phyloP scores from a whole-genome alignment of 2,113 vertebrate species.

The Pseudorhombus dupliciocellatus region DNA sequence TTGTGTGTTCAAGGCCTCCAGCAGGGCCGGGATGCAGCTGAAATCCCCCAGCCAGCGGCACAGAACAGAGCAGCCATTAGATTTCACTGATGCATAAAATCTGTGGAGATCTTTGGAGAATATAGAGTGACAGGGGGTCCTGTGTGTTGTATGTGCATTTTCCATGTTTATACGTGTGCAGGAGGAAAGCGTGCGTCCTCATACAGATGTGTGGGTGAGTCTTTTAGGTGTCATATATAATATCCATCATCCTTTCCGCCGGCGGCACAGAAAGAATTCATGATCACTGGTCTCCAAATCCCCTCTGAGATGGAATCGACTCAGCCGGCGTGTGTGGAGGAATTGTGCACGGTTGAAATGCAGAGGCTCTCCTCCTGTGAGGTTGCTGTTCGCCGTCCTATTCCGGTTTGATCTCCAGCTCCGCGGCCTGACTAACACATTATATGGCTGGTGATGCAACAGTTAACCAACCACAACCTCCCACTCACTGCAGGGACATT shows the following conservation, averaged over 20 bases:
- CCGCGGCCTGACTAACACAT: slow-evolving; percentile 48
- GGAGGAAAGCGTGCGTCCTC: slow-evolving; percentile 2
- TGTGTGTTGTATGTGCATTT: slow-evolving; percentile 27
- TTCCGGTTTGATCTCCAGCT: slow-evolving; percentile 58
- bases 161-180: slow-evolving; percentile 19
- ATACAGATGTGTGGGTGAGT: slow-evolving; percentile 41
- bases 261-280: slow-evolving; percentile 58
- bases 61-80: slow-evolving; percentile 57
- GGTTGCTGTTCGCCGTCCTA: slow-evolving; percentile 23
- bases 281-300: slow-evolving; percentile 58
- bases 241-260: slow-evolving; percentile 58
- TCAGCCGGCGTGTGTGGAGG: slow-evolving; percentile 29
- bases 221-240: slow-evolving; percentile 56
- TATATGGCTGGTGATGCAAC: slow-evolving; percentile 64
- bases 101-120: slow-evolving; percentile 47
- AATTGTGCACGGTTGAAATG: slow-evolving; percentile 51
- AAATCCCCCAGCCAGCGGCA: slow-evolving; percentile 50
- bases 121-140: slow-evolving; percentile 43
- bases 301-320: slow-evolving; percentile 55
- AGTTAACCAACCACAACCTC: slow-evolving; percentile 58
- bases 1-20: slow-evolving; percentile 59
- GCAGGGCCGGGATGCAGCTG: slow-evolving; percentile 38
- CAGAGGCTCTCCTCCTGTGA: slow-evolving; percentile 49
- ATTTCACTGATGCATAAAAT: slow-evolving; percentile 58
- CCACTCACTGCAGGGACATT: slow-evolving; percentile 36